Base-by-base conservation (phyloP, 1,140 invertebrate genomes). In the Tetragnatha versicolor region DNA sequence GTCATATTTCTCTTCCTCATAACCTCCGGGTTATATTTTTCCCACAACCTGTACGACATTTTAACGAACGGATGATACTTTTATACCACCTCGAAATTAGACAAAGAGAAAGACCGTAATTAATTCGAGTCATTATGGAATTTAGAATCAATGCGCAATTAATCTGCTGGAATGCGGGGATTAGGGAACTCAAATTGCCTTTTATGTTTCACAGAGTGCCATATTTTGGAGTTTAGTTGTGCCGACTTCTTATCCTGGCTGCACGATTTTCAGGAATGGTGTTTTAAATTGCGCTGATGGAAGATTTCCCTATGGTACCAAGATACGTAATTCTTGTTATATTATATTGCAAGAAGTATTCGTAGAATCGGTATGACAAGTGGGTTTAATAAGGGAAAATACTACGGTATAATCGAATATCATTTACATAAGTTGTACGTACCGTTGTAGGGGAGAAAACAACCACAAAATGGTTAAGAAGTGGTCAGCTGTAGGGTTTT, bases 111-210 rank as follows among this genome's bases (percentile, higher is more conserved):
- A 29, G 7, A 33, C 49, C 53, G 27, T 39, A 42, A 72, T 72
- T 35, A 72, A 58, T 72, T 39, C 51, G 37, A 20, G 10, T 29
- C 35, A 58, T 39, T 35, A 29, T 20, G 35, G 51, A 72, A 47
- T 29, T 69, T 49, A 42, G 39, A 72, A 72, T 58, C 58, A 70
- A 55, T 70, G 49, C 68, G 68, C 68, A 37, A 55, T 53, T 68
- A 66, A 66, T 42, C n/a, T 45, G 25, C 22, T 29, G 39, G 12
- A 31, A 42, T 22, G 20, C 10, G 10, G n/a, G 45, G 37, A n/a
- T 25, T n/a, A 65, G 20, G 20, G 20, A 27, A 39, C 35, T n/a
- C 10, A 35, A 29, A 58, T 39, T 42, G 6, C 3, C 35, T 10
- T 72, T 35, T 37, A n/a, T n/a, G 22, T 72, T n/a, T 66, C 3